These are phyloP conservation scores for Spea bombifrons DNA, from an alignment of 2,113 vertebrate species.

Conservation along the genomic window DNA sequence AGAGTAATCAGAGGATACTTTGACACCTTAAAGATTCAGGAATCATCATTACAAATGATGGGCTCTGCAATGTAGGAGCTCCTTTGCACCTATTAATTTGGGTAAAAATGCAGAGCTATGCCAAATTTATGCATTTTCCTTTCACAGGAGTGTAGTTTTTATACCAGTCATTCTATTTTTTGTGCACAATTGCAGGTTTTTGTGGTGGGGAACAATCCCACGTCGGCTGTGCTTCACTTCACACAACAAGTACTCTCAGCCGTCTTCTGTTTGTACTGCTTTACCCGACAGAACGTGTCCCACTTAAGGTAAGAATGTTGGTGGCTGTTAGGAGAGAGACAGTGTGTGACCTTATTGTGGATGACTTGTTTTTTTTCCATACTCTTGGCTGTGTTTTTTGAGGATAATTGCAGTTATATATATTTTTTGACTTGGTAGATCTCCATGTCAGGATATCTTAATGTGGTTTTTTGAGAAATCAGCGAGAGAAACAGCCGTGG, in stretches of 20 bases:
- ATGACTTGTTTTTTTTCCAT: not conserved
- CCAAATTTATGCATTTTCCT: too few species aligned
- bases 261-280: slow-evolving; percentile 85
- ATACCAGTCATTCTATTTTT: not conserved
- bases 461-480: slow-evolving; percentile 81
- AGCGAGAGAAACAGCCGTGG: slow-evolving; percentile 60
- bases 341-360: too few species aligned
- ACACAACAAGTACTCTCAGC: slow-evolving; percentile 71
- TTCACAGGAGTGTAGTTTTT: too few species aligned
- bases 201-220: slow-evolving; percentile 80
- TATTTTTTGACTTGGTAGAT: slow-evolving; percentile 58
- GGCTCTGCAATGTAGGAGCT: too few species aligned
- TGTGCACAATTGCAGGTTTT: slow-evolving; percentile 69
- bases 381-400: not conserved
- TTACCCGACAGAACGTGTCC: slow-evolving; percentile 83
- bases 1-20: too few species aligned
- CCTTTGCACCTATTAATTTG: too few species aligned
- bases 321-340: too few species aligned
- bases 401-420: not conserved
- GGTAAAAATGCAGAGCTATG: too few species aligned
- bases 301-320: slow-evolving; percentile 76
- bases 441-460: slow-evolving; percentile 82
- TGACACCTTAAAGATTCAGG: too few species aligned
- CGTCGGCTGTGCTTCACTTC: slow-evolving; percentile 65
- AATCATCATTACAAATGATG: too few species aligned